Conservation (phyloP, 92 coral and sea anemone species). For the Umimayanthus chanpuru region DNA sequence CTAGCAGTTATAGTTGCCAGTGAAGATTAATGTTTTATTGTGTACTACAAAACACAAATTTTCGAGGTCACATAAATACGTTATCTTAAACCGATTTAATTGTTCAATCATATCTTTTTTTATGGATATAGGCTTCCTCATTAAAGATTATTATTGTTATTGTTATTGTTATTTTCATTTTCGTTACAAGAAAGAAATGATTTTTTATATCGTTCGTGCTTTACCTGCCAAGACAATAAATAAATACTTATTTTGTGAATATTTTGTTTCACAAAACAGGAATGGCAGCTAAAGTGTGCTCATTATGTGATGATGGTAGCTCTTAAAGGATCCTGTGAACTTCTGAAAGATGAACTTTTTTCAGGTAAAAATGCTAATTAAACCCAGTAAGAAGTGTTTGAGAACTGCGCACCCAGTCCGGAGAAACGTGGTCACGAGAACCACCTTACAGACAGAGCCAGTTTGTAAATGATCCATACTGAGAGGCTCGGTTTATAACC, state of each 20-base stretch:
- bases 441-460: too few species aligned
- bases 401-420: neutral
- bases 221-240: neutral
- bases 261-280: constrained; percentile 51
- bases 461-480: neutral
- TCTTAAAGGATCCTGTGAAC: constrained; percentile 69
- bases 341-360: constrained; percentile 54
- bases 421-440: neutral
- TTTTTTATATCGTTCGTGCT: neutral
- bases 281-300: constrained; percentile 79
- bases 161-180: too few species aligned
- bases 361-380: constrained; percentile 2
- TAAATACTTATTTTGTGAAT: neutral
- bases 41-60: too few species aligned
- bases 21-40: too few species aligned
- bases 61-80: too few species aligned
- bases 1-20: too few species aligned
- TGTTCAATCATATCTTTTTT: too few species aligned
- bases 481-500: too few species aligned
- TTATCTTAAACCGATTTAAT: too few species aligned
- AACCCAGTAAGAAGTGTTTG: neutral
- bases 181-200: too few species aligned
- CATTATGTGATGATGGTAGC: constrained; percentile 76
- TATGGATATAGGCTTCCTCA: too few species aligned
- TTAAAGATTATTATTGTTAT: too few species aligned